phyloP scores from a whole-genome alignment of 1,140 invertebrate genomes.

The Drosophila equinoxialis region DNA sequence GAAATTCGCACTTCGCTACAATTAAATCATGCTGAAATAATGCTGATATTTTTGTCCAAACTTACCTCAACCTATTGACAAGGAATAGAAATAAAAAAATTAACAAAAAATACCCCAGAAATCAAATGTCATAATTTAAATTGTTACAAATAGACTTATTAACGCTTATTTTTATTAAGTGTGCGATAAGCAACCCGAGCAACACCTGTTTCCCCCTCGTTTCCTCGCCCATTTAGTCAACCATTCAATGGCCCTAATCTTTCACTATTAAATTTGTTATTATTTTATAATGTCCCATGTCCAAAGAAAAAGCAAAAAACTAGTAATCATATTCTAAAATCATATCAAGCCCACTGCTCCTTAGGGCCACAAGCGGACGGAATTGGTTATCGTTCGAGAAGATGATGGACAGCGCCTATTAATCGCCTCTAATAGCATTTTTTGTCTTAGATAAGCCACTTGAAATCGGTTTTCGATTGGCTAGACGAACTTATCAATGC shows the following conservation, averaged over 20 bases:
- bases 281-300: slow-evolving; percentile 57
- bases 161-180: slow-evolving; percentile 79
- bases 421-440: slow-evolving; percentile 81
- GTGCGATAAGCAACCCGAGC: slow-evolving; percentile 56
- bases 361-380: slow-evolving; percentile 28
- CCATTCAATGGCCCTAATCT: slow-evolving; percentile 38
- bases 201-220: neutral
- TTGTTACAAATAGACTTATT: slow-evolving; percentile 77
- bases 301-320: slow-evolving; percentile 9
- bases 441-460: slow-evolving; percentile 63
- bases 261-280: slow-evolving; percentile 69
- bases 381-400: slow-evolving; percentile 65
- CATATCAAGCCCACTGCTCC: neutral
- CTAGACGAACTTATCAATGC: slow-evolving; percentile 33
- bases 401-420: slow-evolving; percentile 81
- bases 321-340: slow-evolving; percentile 11
- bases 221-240: neutral
- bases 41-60: slow-evolving; percentile 43
- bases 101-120: neutral
- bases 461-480: slow-evolving; percentile 38
- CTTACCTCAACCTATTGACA: slow-evolving; percentile 34
- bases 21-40: slow-evolving; percentile 41
- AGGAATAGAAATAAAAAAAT: neutral
- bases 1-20: slow-evolving; percentile 66
- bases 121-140: slow-evolving; percentile 73